These are phyloP conservation scores for Pelobates fuscus DNA, from an alignment of 2,113 vertebrate species.

Conservation along the genomic window DNA sequence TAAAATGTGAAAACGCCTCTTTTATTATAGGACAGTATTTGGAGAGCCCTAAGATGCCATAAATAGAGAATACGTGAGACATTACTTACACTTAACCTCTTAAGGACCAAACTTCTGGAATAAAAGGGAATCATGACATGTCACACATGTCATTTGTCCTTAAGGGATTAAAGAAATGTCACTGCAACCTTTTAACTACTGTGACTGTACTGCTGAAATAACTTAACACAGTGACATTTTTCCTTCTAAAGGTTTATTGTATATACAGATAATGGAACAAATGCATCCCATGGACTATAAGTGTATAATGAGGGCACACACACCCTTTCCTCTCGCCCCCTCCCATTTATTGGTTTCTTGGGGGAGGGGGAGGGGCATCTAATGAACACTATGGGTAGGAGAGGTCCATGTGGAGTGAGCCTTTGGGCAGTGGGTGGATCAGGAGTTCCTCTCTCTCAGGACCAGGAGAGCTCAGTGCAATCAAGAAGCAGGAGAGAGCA, in stretches of 20 bases:
- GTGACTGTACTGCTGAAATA: too few relatives aligned
- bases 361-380: constrained; percentile 44
- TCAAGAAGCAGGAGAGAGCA: background rate
- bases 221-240: too few relatives aligned
- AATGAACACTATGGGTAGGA: constrained; percentile 35
- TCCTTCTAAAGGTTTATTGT: constrained; percentile 3
- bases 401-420: constrained; percentile 38
- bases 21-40: too few relatives aligned
- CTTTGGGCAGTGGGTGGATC: constrained; percentile 46
- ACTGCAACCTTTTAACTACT: too few relatives aligned
- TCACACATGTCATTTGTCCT: too few relatives aligned
- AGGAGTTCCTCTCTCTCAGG: constrained; percentile 17
- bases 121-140: too few relatives aligned
- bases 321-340: constrained; percentile 56
- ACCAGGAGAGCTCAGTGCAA: constrained; percentile 17
- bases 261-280: background rate
- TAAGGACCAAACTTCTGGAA: too few relatives aligned
- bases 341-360: constrained; percentile 42
- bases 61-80: too few relatives aligned
- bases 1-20: too few relatives aligned
- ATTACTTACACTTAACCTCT: too few relatives aligned
- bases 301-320: constrained; percentile 31
- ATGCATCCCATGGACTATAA: constrained; percentile 2
- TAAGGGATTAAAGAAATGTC: too few relatives aligned
- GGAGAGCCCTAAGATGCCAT: too few relatives aligned